A percentile compares a stretch with the other conserved stretches of the same genome.
These are phyloP conservation scores for Tribolium freemani DNA, from an alignment of 2,888 invertebrate species.

Conservation along the genomic window DNA sequence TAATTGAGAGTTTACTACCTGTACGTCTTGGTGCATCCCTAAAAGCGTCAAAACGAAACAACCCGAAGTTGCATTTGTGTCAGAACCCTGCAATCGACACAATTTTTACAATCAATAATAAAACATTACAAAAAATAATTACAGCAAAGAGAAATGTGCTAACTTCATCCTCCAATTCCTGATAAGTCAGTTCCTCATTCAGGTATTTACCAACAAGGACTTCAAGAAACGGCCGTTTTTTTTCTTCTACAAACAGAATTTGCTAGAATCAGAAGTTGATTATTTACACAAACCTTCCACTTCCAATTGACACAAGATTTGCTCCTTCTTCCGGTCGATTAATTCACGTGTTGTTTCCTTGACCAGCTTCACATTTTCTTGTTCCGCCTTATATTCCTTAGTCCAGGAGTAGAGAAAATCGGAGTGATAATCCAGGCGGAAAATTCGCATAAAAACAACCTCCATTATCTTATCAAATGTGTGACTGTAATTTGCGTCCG, in stretches of 20 bases:
- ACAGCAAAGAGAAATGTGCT: conserved; percentile 73
- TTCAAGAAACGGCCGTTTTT: not conserved
- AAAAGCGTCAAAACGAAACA: conserved; percentile 55
- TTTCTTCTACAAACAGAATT: not conserved
- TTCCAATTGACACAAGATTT: not conserved
- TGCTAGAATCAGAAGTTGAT: not conserved
- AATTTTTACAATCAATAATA: not conserved
- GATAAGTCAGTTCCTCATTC: conserved; percentile 65
- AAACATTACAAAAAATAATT: not conserved
- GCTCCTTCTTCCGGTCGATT: conserved; percentile 9
- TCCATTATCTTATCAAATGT: conserved; percentile 16
- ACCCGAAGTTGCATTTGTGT: conserved; percentile 55
- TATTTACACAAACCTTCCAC: not conserved
- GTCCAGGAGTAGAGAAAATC: conserved; percentile 20
- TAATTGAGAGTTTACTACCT: conserved; percentile 46
- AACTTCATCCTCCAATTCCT: conserved; percentile 73
- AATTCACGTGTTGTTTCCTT: not conserved
- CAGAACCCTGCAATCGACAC: conserved; percentile 54
- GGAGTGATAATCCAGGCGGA: conserved; percentile 3
- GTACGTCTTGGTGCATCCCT: conserved; percentile 56
- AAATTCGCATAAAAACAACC: conserved; percentile 3
- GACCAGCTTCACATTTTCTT: not conserved
- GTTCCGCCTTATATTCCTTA: not conserved
- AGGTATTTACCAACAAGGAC: not conserved
- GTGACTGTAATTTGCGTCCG: not conserved